Evolutionary conservation across 2,888 invertebrate genomes (phyloP).

Genomic region (Abrostola triplasia): DNA sequence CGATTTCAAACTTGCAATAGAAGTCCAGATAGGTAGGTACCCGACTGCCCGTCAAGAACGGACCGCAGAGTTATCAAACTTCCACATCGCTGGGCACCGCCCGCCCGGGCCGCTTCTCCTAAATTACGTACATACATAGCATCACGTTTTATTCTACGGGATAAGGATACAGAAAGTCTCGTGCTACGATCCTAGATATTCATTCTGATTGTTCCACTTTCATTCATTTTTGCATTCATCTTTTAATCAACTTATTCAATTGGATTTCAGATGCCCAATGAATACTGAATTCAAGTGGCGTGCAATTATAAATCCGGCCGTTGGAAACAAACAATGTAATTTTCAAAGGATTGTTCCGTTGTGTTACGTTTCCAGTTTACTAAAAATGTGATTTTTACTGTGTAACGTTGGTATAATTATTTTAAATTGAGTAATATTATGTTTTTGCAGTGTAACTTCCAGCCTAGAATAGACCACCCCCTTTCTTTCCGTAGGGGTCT

Average conservation of each 20-base stretch:
- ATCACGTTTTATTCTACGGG: neutral
- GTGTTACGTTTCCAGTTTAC: constrained; percentile 1
- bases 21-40: constrained; percentile 25
- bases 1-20: constrained; percentile 40
- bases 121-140: neutral
- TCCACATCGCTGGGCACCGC: constrained; percentile 46
- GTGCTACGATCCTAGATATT: neutral
- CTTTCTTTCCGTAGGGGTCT: too few relatives aligned
- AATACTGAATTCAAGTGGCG: constrained; percentile 31
- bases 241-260: constrained; percentile 45
- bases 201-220: constrained; percentile 1
- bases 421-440: too few relatives aligned
- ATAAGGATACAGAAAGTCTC: neutral
- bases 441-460: too few relatives aligned
- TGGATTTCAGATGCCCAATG: constrained; percentile 41
- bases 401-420: neutral
- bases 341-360: neutral
- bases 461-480: too few relatives aligned
- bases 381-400: neutral
- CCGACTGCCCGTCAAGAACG: constrained; percentile 40
- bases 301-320: constrained; percentile 14
- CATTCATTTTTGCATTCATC: constrained; percentile 19
- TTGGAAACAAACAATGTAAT: constrained; percentile 8
- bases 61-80: constrained; percentile 49
- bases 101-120: constrained; percentile 10